These are phyloP conservation scores for Gerris buenoi DNA, from an alignment of 1,140 invertebrate genomes.

Conservation along the genomic window DNA sequence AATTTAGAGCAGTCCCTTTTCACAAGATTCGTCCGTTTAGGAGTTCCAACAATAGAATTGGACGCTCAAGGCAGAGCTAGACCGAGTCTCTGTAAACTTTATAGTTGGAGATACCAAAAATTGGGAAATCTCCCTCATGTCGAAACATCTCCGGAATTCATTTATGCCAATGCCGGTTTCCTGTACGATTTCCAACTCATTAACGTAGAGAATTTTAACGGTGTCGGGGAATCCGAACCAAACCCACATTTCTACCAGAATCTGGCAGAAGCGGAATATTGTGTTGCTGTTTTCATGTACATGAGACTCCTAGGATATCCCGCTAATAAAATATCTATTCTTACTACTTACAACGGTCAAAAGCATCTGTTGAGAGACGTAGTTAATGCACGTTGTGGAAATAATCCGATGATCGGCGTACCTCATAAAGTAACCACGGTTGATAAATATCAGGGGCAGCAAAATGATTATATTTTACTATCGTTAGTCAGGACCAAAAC, in stretches of 20 bases:
- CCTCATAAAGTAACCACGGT: conserved; percentile 85
- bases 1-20: conserved; percentile 99
- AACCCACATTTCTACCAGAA: conserved; percentile 99
- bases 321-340: conserved; percentile 90
- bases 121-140: conserved; percentile 87
- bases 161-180: conserved; percentile 81
- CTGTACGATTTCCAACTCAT: conserved; percentile 87
- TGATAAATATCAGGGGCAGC: conserved; percentile 98
- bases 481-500: conserved; percentile 90
- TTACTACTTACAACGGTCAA: conserved; percentile 99
- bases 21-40: conserved; percentile 84
- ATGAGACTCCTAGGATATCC: conserved; percentile 96
- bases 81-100: conserved; percentile 81
- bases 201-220: conserved; percentile 94
- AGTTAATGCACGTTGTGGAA: conserved; percentile 81
- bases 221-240: conserved; percentile 90
- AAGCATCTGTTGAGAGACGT: conserved; percentile 95
- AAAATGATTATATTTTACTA: conserved; percentile 95
- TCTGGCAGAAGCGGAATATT: conserved; percentile 95
- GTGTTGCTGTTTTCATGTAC: conserved; percentile 96
- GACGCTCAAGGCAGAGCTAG: conserved; percentile 94
- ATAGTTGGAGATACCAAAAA: conserved; percentile 95
- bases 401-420: conserved; percentile 89
- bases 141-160: conserved; percentile 63
- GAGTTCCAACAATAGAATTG: conserved; percentile 90